Evolutionary conservation across 2,888 invertebrate genomes (phyloP).

Genomic region (Dorcus parallelipipedus): DNA sequence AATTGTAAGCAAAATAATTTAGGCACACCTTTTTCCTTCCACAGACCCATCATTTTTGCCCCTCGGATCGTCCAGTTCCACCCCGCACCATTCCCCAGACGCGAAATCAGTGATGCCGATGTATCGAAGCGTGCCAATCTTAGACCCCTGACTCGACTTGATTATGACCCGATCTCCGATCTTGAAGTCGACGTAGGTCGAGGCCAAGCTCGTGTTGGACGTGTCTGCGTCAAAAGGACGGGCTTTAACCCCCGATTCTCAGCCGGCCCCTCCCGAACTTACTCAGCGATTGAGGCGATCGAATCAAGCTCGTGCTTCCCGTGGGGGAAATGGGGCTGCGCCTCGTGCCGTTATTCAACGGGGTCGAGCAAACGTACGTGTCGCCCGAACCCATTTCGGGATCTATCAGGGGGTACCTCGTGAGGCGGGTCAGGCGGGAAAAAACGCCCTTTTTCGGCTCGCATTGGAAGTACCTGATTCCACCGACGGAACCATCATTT

Average conservation of each 20-base stretch:
- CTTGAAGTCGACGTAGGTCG: conserved; percentile 61
- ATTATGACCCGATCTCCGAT: conserved; percentile 92
- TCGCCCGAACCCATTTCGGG: conserved; percentile 41
- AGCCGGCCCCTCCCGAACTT: conserved; percentile 14
- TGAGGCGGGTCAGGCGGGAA: conserved; percentile 82
- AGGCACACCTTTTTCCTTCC: conserved; percentile 81
- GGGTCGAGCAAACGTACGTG: conserved; percentile 23
- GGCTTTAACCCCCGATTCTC: not conserved
- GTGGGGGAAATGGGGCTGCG: conserved; percentile 42
- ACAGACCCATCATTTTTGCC: conserved; percentile 97
- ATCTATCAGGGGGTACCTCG: conserved; percentile 64
- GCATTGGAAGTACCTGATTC: conserved; percentile 91
- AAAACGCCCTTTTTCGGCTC: conserved; percentile 91
- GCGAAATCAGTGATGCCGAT: conserved; percentile 90
- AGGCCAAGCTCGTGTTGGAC: conserved; percentile 52
- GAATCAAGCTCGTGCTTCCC: conserved; percentile 38
- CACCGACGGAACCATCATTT: conserved; percentile 94
- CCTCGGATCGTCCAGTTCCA: conserved; percentile 88
- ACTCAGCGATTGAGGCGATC: conserved; percentile 39
- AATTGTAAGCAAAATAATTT: too few relatives aligned
- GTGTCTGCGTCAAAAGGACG: conserved; percentile 40
- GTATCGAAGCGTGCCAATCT: conserved; percentile 81
- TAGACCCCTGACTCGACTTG: conserved; percentile 80
- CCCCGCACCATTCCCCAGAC: conserved; percentile 91
- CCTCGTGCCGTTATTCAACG: conserved; percentile 35